Evolutionary conservation across 1,140 invertebrate species (phyloP).

Genomic region (Anastatus disparis): DNA sequence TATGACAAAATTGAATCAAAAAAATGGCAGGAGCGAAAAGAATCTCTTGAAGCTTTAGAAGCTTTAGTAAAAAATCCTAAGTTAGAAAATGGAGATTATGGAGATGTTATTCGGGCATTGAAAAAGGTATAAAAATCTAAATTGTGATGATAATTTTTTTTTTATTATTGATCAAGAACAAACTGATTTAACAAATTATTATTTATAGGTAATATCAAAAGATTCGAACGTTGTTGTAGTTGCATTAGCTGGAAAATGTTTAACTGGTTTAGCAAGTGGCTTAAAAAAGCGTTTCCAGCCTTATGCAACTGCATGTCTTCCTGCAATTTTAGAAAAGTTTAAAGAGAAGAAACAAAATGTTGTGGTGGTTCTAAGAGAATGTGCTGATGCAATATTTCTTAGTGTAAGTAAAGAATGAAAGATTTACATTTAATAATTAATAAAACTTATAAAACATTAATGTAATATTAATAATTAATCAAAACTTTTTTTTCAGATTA

Average conservation of each 20-base stretch:
- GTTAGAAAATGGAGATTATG: conserved; percentile 91
- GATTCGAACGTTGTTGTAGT: conserved; percentile 97
- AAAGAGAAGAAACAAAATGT: conserved; percentile 97
- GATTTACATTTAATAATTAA: conserved; percentile 3
- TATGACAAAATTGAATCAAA: conserved; percentile 95
- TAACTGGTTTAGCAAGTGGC: conserved; percentile 85
- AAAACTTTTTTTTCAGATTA: conserved; percentile 71
- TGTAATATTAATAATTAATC: background rate
- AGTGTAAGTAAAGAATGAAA: conserved; percentile 71
- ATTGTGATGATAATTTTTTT: background rate
- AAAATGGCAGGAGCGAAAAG: conserved; percentile 97
- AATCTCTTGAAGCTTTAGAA: conserved; percentile 86
- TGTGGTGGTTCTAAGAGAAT: conserved; percentile 85
- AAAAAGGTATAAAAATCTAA: conserved; percentile 79
- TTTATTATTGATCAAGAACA: background rate
- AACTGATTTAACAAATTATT: background rate
- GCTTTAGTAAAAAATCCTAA: conserved; percentile 85
- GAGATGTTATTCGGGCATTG: conserved; percentile 85
- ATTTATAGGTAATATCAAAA: conserved; percentile 81
- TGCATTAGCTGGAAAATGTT: conserved; percentile 84
- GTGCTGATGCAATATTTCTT: conserved; percentile 90
- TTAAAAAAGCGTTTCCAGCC: conserved; percentile 88
- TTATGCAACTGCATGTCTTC: conserved; percentile 84
- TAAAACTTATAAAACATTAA: background rate
- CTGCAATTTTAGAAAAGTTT: conserved; percentile 92